Conservation (phyloP, 2,797 vertebrate genomes). For the Pangasius mekongensis region DNA sequence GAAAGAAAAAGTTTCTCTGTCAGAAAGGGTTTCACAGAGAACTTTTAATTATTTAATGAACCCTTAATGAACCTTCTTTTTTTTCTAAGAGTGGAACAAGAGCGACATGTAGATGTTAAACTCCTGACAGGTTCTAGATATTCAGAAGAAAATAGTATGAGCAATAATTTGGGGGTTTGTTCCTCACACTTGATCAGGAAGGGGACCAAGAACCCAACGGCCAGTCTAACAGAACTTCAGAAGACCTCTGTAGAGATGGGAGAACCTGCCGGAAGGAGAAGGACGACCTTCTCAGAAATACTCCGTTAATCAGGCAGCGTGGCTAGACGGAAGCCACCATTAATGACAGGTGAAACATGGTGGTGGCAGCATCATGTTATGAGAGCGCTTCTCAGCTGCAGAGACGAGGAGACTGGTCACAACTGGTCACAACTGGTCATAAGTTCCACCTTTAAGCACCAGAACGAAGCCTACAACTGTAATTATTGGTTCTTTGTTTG, state of each 20-base stretch:
- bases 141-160: background rate
- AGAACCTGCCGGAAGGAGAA: background rate
- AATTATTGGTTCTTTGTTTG: background rate
- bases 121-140: background rate
- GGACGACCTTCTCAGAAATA: too few relatives aligned
- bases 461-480: background rate
- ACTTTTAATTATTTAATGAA: background rate
- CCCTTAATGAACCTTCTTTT: background rate
- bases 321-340: background rate
- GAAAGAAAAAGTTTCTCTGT: background rate
- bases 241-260: background rate
- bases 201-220: background rate
- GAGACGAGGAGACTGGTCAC: background rate
- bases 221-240: background rate
- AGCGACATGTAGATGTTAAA: background rate
- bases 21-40: background rate
- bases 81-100: background rate
- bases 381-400: background rate
- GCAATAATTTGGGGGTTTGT: background rate
- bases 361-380: background rate
- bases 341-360: background rate
- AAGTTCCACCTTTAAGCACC: background rate
- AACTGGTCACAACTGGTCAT: too few relatives aligned
- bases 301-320: background rate
- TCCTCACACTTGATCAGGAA: background rate